A percentile compares a stretch with the other conserved stretches of the same genome.
Conservation (phyloP, 92 coral and sea anemone species). For the Porites divaricata region DNA sequence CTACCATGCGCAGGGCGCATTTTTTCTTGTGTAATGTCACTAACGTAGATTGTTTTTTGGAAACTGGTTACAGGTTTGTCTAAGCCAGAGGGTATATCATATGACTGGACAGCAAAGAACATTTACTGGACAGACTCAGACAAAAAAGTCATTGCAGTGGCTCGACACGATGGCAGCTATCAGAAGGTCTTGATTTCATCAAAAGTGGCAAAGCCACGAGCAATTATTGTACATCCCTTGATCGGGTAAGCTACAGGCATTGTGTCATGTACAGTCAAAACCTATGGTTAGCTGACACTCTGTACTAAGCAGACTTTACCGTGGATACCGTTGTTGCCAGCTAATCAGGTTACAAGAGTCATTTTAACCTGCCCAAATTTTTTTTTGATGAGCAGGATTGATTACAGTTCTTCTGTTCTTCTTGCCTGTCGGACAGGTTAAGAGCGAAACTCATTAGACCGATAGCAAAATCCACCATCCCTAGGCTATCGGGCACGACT, state of each 20-base stretch:
- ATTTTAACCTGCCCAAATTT: too few species aligned
- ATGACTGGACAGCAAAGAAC: conserved; percentile 96
- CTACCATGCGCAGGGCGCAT: conserved; percentile 10
- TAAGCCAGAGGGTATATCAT: conserved; percentile 87
- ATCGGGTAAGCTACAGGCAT: conserved; percentile 70
- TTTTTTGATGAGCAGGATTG: too few species aligned
- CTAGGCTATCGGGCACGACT: too few species aligned
- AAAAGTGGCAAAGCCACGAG: conserved; percentile 81
- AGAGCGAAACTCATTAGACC: too few species aligned
- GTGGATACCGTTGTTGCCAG: too few species aligned
- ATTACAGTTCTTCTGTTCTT: too few species aligned
- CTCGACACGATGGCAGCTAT: conserved; percentile 84
- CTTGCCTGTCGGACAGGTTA: too few species aligned
- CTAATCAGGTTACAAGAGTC: too few species aligned
- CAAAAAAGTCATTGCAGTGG: conserved; percentile 65
- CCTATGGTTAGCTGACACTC: too few species aligned
- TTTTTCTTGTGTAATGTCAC: neutral
- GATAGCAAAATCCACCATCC: too few species aligned
- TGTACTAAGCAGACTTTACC: too few species aligned
- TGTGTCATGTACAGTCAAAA: neutral
- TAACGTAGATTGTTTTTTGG: neutral
- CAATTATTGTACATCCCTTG: conserved; percentile 88
- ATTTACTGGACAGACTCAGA: conserved; percentile 91
- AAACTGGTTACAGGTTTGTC: conserved; percentile 39
- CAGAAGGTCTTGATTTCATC: conserved; percentile 53